Conservation (phyloP, 2,797 vertebrate species). For the Limnodromus scolopaceus region DNA sequence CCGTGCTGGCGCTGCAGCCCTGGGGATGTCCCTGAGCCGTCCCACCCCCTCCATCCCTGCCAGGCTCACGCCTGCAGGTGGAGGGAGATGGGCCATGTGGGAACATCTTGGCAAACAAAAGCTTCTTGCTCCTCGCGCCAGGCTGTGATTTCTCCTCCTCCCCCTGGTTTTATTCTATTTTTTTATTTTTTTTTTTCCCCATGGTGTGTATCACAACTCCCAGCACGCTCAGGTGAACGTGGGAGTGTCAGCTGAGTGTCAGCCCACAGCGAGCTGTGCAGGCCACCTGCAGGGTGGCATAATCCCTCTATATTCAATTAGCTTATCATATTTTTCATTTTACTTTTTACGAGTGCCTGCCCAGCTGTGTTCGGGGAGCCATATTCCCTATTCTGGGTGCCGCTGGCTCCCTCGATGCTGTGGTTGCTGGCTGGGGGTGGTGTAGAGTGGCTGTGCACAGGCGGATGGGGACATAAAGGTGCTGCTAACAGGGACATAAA, state of each 20-base stretch:
- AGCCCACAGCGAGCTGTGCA: background rate
- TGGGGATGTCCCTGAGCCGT: background rate
- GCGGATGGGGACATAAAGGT: rapidly evolving
- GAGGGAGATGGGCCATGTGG: background rate
- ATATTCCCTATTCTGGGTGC: rapidly evolving
- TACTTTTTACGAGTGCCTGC: background rate
- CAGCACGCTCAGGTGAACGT: rapidly evolving
- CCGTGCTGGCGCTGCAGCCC: rapidly evolving
- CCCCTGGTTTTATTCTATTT: background rate
- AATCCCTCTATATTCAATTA: background rate
- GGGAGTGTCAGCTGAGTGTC: background rate
- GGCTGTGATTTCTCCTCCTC: background rate
- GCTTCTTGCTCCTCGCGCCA: background rate
- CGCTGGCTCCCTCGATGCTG: rapidly evolving
- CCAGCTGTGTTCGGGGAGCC: background rate
- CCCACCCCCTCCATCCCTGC: rapidly evolving
- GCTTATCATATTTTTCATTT: background rate
- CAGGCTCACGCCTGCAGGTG: background rate
- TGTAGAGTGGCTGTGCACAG: background rate
- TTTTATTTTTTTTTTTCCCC: background rate
- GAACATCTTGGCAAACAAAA: background rate
- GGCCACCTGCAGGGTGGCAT: background rate
- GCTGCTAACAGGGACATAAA: rapidly evolving
- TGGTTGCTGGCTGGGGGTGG: background rate
- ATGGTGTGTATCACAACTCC: background rate